phyloP scores from a whole-genome alignment of 2,888 invertebrate genomes.

The Mallateleia sp. region DNA sequence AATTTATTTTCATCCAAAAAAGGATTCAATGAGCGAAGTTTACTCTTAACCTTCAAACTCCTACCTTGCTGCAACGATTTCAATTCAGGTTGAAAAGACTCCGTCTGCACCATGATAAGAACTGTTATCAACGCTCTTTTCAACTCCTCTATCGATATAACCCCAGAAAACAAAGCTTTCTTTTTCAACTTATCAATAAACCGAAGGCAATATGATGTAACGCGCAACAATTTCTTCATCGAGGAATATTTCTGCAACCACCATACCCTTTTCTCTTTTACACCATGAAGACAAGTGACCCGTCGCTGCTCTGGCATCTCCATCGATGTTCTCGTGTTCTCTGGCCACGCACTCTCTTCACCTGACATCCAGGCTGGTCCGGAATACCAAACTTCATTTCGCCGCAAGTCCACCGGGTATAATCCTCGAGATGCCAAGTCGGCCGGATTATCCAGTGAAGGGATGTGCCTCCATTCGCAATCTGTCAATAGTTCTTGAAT shows the following conservation, averaged over 20 bases:
- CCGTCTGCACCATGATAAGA: slow-evolving; percentile 2
- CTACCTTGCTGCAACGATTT: background rate
- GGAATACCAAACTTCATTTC: slow-evolving; percentile 11
- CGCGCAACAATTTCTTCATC: slow-evolving; percentile 2
- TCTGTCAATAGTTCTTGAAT: slow-evolving; percentile 3
- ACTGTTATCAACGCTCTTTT: background rate
- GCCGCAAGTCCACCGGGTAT: slow-evolving; percentile 14
- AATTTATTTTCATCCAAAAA: slow-evolving; percentile 20
- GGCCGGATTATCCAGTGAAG: slow-evolving; percentile 34
- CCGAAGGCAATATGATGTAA: slow-evolving; percentile 19
- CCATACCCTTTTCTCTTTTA: background rate
- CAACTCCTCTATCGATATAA: slow-evolving; percentile 5
- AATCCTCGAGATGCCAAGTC: slow-evolving; percentile 30
- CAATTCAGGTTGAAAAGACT: background rate
- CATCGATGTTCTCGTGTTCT: slow-evolving; percentile 3
- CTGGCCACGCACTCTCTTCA: slow-evolving; percentile 3
- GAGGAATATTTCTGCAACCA: slow-evolving; percentile 34
- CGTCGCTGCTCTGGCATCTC: slow-evolving; percentile 41
- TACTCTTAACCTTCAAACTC: background rate
- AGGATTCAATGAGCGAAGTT: background rate
- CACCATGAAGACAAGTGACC: slow-evolving; percentile 2
- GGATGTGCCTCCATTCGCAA: slow-evolving; percentile 32
- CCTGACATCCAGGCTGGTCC: slow-evolving; percentile 17
- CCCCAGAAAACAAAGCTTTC: background rate
- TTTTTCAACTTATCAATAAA: background rate